Conservation (phyloP, 2,888 invertebrate species). For the Encarsia formosa region DNA sequence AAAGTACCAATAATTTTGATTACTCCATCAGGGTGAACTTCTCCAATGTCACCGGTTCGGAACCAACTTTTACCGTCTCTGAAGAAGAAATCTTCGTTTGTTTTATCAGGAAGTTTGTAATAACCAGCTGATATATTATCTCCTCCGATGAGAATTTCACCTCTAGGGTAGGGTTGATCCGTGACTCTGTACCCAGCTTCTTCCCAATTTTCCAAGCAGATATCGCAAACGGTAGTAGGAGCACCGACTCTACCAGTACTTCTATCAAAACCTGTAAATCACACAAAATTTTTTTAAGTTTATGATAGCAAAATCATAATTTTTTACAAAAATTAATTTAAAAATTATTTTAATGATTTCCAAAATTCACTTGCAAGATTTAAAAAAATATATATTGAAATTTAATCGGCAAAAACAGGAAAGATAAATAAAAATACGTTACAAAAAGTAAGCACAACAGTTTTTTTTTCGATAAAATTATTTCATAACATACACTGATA, state of each 20-base stretch:
- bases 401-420: too few species aligned
- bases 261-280: conserved; percentile 60
- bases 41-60: conserved; percentile 93
- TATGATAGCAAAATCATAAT: too few species aligned
- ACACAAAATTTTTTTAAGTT: too few species aligned
- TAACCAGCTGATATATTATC: conserved; percentile 91
- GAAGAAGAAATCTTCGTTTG: conserved; percentile 83
- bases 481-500: too few species aligned
- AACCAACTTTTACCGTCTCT: conserved; percentile 86
- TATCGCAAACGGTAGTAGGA: conserved; percentile 78
- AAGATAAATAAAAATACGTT: background rate
- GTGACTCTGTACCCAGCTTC: conserved; percentile 87
- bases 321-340: too few species aligned
- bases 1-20: conserved; percentile 90
- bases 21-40: conserved; percentile 88
- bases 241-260: conserved; percentile 83
- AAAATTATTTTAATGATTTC: background rate
- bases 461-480: too few species aligned
- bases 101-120: conserved; percentile 85
- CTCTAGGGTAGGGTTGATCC: conserved; percentile 81
- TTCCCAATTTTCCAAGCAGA: conserved; percentile 86
- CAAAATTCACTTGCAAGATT: too few species aligned
- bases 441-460: background rate
- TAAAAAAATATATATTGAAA: too few species aligned
- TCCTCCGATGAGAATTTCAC: conserved; percentile 83